Conservation (phyloP, 2,113 vertebrate species). For the Pteronura brasiliensis region DNA sequence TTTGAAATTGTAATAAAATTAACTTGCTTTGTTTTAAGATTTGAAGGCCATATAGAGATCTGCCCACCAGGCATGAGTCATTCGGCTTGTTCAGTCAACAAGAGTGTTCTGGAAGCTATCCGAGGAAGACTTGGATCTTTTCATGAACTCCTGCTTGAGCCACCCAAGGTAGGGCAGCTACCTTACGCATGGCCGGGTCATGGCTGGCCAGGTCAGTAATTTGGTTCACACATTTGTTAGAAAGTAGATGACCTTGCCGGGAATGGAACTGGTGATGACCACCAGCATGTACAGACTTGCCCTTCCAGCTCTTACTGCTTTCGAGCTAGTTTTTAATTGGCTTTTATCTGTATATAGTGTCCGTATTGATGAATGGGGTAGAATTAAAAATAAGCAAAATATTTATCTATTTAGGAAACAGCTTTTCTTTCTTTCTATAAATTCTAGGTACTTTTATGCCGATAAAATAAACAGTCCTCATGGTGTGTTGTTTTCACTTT, state of each 20-base stretch:
- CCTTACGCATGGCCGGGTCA: not conserved
- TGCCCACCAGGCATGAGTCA: slow-evolving; percentile 96
- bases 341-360: not conserved
- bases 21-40: slow-evolving; percentile 82
- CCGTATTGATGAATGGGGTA: not conserved
- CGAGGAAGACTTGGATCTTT: slow-evolving; percentile 94
- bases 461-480: not conserved
- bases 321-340: not conserved
- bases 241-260: not conserved
- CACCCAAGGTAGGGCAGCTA: slow-evolving; percentile 91
- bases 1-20: not conserved
- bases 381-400: not conserved
- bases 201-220: not conserved
- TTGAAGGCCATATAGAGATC: slow-evolving; percentile 96
- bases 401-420: not conserved
- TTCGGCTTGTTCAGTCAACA: slow-evolving; percentile 94
- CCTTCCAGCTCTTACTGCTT: not conserved
- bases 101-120: slow-evolving; percentile 96
- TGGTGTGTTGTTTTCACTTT: not conserved
- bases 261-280: not conserved
- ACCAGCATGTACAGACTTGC: not conserved
- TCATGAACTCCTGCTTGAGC: slow-evolving; percentile 95
- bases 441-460: not conserved
- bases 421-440: not conserved
- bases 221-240: not conserved